Base-by-base conservation (phyloP, 1,140 invertebrate genomes). In the Stegodyphus dumicola region DNA sequence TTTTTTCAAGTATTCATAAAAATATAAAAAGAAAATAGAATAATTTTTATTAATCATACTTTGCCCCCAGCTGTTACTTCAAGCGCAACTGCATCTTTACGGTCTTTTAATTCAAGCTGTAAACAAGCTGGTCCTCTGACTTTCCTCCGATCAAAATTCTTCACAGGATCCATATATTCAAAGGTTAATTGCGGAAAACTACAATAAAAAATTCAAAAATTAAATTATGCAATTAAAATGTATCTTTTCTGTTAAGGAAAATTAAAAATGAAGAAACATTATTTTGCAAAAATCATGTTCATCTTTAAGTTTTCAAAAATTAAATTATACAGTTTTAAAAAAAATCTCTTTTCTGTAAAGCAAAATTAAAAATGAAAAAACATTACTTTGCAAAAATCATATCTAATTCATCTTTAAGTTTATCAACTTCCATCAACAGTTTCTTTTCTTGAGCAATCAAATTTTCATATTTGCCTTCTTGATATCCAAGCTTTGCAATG, bases 31-130 rank as follows among this genome's bases (percentile, higher is more conserved):
- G 33, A 33, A 33, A 33, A 33, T 33, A 3, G 3, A 33, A 33
- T 33, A 33, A n/a, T 33, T 33, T 33, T 33, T 33, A 33, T 33
- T 33, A 33, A 33, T 33, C 33, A 33, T 90, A 97, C 95, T 92
- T 93, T 94, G 85, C 94, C 95, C n/a, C 96, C 96, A 52, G 95
- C 96, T 51, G 94, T 94, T 49, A 94, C 94, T 89, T 98, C 96
- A 52, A 99, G 90, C 15, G 97, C 97, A 85, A 94, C 94, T 48
- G 94, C 94, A 90, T 93, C 93, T 54, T 90, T 91, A n/a, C 92
- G 90, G 90, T 98, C 94, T 78, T 93, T 93, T 0, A 98, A 91
- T 76, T 92, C 92, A 33, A 99, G 93, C 60, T 98, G 91, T 85
- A 94, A 92, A 86, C 94, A 92, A 5, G 97, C 93, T 17, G 96